A percentile compares a stretch with the other conserved stretches of the same genome.
Evolutionary conservation across 1,140 invertebrate genomes (phyloP).

Genomic region (Drosophila neocordata): DNA sequence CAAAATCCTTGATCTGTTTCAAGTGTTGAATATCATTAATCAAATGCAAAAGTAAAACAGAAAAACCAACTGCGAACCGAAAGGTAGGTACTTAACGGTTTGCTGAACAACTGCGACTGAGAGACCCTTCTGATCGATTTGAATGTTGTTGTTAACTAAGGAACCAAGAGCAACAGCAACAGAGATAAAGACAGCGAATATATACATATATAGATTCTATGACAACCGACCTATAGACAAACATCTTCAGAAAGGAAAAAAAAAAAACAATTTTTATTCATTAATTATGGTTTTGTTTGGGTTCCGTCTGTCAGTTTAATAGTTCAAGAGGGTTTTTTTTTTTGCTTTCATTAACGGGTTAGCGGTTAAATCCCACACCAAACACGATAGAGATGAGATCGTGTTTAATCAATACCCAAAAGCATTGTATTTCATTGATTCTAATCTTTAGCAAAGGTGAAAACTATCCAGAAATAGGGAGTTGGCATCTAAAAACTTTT

Average conservation of each 20-base stretch:
- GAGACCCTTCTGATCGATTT: slow-evolving; percentile 46
- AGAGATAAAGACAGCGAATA: no score
- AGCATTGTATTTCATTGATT: no score
- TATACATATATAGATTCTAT: background rate
- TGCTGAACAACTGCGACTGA: slow-evolving; percentile 35
- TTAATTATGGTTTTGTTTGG: slow-evolving; percentile 40
- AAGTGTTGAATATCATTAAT: slow-evolving; percentile 52
- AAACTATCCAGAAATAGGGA: no score
- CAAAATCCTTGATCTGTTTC: slow-evolving; percentile 66
- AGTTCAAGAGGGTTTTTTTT: slow-evolving; percentile 48
- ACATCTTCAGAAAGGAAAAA: background rate
- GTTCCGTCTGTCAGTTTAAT: slow-evolving; percentile 29
- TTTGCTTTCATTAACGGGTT: slow-evolving; percentile 45
- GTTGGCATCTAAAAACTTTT: no score
- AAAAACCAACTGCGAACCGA: background rate
- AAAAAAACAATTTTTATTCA: slow-evolving; percentile 21
- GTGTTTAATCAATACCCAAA: background rate
- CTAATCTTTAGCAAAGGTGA: background rate
- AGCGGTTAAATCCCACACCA: slow-evolving; percentile 10
- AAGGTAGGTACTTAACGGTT: slow-evolving; percentile 46
- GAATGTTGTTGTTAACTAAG: slow-evolving; percentile 33
- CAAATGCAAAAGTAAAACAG: slow-evolving; percentile 55
- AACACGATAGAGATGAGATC: background rate
- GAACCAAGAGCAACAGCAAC: slow-evolving; percentile 24
- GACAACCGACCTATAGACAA: background rate